Percentiles rank a stretch among this genome's conserved stretches.
Conservation (phyloP, 1,140 invertebrate genomes). For the Dryas iulia region DNA sequence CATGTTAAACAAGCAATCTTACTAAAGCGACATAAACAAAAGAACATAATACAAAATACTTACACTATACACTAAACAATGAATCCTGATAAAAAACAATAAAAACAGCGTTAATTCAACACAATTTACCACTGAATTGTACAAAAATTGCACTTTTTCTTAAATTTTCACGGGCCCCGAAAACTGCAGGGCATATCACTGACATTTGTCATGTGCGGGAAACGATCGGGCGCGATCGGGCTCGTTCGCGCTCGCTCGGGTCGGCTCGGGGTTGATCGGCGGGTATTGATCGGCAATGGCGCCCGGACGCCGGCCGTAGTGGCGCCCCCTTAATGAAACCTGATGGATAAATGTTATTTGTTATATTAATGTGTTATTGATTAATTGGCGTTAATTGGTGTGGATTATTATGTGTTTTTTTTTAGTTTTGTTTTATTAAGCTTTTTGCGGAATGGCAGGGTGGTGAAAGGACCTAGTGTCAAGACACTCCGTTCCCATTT, state of each 20-base stretch:
- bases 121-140: slow-evolving; percentile 35
- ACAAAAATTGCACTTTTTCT: slow-evolving; percentile 56
- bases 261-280: slow-evolving; percentile 35
- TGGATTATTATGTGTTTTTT: background rate
- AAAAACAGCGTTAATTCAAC: slow-evolving; percentile 41
- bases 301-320: slow-evolving; percentile 68
- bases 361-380: background rate
- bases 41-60: slow-evolving; percentile 38
- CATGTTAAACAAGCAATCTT: background rate
- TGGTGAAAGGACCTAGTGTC: too few relatives aligned
- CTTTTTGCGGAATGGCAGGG: too few relatives aligned
- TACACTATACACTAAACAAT: slow-evolving; percentile 49
- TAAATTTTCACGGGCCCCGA: slow-evolving; percentile 65
- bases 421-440: slow-evolving; percentile 24
- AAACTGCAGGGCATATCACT: slow-evolving; percentile 63
- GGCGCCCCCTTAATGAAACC: slow-evolving; percentile 69
- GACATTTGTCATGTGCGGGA: slow-evolving; percentile 74
- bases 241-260: slow-evolving; percentile 42
- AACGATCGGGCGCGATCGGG: slow-evolving; percentile 43
- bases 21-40: background rate
- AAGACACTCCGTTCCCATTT: too few relatives aligned
- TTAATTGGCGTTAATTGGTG: slow-evolving; percentile 1
- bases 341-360: slow-evolving; percentile 74
- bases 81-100: slow-evolving; percentile 25
- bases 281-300: slow-evolving; percentile 66